Percentiles rank a stretch among this genome's conserved stretches.
Evolutionary conservation across 2,888 invertebrate genomes (phyloP).

Genomic region (Gastracanthus pulcherrimus): DNA sequence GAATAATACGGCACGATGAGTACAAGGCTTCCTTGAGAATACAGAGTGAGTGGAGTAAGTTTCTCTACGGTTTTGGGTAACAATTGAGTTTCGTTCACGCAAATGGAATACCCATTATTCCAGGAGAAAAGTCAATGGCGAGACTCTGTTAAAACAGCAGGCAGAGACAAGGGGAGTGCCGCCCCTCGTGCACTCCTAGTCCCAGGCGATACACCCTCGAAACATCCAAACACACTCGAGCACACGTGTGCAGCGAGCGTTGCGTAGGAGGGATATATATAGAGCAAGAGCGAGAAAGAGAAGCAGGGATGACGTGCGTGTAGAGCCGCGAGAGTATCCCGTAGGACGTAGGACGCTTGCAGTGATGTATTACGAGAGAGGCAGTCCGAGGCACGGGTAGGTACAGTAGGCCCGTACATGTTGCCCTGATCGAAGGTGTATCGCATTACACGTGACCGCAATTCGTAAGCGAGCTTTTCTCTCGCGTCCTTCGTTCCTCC

Average conservation of each 20-base stretch:
- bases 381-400: background rate
- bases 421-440: slow-evolving; percentile 74
- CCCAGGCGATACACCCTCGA: background rate
- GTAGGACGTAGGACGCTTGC: background rate
- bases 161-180: no score
- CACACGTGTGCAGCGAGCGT: background rate
- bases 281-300: no score
- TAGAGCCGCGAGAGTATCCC: background rate
- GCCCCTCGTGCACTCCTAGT: background rate
- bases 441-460: slow-evolving; percentile 76
- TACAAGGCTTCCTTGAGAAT: no score
- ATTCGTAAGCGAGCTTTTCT: slow-evolving; percentile 51
- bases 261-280: background rate
- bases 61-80: no score
- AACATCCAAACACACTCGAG: background rate
- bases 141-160: no score
- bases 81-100: no score
- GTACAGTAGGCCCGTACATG: slow-evolving; percentile 57
- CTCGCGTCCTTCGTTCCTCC: background rate
- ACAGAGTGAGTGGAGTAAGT: no score
- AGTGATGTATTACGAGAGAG: no score
- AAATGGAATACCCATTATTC: background rate
- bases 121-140: no score
- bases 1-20: no score
- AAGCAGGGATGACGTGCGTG: no score